Base-by-base conservation (phyloP, 2,113 vertebrate genomes). In the Phalacrocorax pelagicus region DNA sequence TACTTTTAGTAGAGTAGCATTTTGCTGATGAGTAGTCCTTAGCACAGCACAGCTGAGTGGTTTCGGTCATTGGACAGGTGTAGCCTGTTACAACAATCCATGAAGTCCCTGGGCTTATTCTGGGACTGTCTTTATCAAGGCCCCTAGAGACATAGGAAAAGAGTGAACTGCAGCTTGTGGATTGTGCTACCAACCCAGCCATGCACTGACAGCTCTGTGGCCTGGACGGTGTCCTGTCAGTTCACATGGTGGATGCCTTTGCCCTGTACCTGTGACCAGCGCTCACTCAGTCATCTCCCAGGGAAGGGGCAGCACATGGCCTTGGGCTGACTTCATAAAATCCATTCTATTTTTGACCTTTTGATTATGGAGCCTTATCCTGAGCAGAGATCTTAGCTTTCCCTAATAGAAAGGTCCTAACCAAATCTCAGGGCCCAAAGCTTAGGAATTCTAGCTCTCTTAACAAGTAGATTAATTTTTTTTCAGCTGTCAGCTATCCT, bases 391-490 rank as follows among this genome's bases (percentile, higher is more conserved):
- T 55, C 24, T 67, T 46, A 5, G 7, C 1, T 74, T 58, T 87
- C 29, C 32, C 16, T 19, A 23, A 9, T 21, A 44, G 8, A 36
- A 44, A 59, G 6, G 6, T 46, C 36, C 34, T 26, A 47, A 51
- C 11, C 12, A 65, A 83, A 94, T 44, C 26, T 58, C n/a, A 47
- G n/a, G 4, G 13, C 34, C 16, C 44, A 78, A 66, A 75, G 15
- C 16, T 38, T 47, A 51, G 23, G 30, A 86, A 73, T 78, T 73
- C 16, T 34, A 21, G 12, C 67, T 81, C 69, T 78, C 51, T 70
- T 44, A 20, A 49, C 3, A 15, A 1, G 1, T 21, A 49, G 26
- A 24, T 52, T 2, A 10, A 4, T 19, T 1, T 12, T 15, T 71
- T 80, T 90, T 32, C 23, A 87, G 5, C 34, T 70, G 10, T 75